These are phyloP conservation scores for Pimephales promelas DNA, from an alignment of 2,113 vertebrate genomes.

Conservation along the genomic window DNA sequence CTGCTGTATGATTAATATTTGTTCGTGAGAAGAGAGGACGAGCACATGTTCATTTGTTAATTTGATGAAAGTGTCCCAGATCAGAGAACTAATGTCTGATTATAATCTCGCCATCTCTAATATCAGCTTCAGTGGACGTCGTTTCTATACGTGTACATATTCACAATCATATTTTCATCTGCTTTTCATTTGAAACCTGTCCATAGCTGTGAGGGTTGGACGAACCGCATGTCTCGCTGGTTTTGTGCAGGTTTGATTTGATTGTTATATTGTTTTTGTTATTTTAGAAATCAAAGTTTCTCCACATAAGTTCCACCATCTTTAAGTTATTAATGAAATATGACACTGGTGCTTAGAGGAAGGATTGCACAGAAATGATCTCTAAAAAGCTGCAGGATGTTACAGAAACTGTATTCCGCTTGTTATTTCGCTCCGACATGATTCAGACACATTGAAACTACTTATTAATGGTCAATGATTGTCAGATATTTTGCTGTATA, in stretches of 20 bases:
- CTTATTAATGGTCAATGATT: neutral
- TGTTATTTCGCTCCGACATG: neutral
- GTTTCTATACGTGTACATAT: neutral
- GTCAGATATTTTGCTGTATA: conserved; percentile 3
- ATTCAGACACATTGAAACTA: neutral
- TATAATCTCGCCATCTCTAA: neutral
- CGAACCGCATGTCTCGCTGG: neutral
- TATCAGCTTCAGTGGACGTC: neutral
- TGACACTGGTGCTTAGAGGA: neutral
- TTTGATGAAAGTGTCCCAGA: neutral
- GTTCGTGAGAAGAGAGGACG: neutral
- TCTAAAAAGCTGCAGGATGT: no score
- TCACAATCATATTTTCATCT: neutral
- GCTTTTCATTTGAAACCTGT: neutral
- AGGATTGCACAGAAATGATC: neutral
- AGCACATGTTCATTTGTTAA: neutral
- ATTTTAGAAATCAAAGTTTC: neutral
- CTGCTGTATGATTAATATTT: neutral
- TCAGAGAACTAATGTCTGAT: neutral
- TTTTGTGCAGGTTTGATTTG: neutral
- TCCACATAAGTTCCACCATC: neutral
- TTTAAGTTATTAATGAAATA: neutral
- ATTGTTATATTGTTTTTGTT: neutral
- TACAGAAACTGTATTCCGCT: neutral
- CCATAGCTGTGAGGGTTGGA: neutral